Conservation (phyloP, 2,888 invertebrate species). For the Dicyrtomina minuta region DNA sequence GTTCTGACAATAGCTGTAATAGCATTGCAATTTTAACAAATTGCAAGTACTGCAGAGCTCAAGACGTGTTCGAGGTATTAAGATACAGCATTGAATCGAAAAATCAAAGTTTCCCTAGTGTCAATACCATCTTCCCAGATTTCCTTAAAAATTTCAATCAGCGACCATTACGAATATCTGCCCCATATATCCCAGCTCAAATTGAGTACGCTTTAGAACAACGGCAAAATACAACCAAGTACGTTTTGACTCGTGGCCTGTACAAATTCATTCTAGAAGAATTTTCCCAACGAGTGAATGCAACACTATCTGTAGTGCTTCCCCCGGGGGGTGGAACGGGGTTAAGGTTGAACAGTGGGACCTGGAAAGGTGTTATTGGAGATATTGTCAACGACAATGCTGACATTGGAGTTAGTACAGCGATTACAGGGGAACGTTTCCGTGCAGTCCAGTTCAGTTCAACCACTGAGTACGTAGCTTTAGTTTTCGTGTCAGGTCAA, state of each 20-base stretch:
- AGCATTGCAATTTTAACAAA: background rate
- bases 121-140: background rate
- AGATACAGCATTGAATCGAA: too few relatives aligned
- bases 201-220: too few relatives aligned
- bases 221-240: background rate
- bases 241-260: background rate
- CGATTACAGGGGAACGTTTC: constrained; percentile 10
- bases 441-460: background rate
- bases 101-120: background rate
- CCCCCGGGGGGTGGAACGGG: constrained; percentile 33
- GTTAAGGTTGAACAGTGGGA: constrained; percentile 15
- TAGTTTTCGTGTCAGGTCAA: background rate
- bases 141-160: constrained; percentile 2
- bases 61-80: background rate
- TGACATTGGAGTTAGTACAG: constrained; percentile 24
- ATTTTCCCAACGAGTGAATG: background rate
- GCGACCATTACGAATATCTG: background rate
- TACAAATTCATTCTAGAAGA: background rate
- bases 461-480: background rate
- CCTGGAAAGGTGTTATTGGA: constrained; percentile 31
- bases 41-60: background rate
- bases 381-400: constrained; percentile 27
- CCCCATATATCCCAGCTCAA: background rate
- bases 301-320: background rate
- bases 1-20: too few relatives aligned